Evolutionary conservation across 1,140 invertebrate species (phyloP).

Genomic region (Drusus annulatus): DNA sequence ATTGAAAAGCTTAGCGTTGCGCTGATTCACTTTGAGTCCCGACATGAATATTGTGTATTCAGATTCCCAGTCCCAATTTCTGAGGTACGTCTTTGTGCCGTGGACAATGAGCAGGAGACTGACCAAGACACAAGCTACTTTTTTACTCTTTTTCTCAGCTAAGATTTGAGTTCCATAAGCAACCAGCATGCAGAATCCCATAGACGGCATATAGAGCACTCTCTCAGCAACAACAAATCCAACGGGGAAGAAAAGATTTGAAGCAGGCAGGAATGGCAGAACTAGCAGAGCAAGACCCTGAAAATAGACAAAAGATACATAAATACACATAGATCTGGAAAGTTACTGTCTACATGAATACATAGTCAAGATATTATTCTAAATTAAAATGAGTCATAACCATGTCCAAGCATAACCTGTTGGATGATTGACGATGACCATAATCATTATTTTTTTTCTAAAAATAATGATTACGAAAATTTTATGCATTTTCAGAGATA

Average conservation of each 20-base stretch:
- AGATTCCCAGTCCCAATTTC: constrained; percentile 93
- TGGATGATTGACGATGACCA: too few relatives aligned
- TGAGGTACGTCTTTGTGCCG: constrained; percentile 84
- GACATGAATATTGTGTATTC: constrained; percentile 96
- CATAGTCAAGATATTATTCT: too few relatives aligned
- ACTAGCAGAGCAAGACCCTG: constrained; percentile 89
- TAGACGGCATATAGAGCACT: constrained; percentile 96
- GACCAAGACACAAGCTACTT: constrained; percentile 75
- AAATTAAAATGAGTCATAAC: too few relatives aligned
- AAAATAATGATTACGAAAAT: too few relatives aligned
- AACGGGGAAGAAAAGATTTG: constrained; percentile 97
- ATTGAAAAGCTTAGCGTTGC: constrained; percentile 97
- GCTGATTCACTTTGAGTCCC: constrained; percentile 90
- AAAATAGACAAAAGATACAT: constrained; percentile 72
- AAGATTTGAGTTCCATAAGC: constrained; percentile 82
- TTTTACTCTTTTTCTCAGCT: constrained; percentile 72
- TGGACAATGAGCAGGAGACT: constrained; percentile 81
- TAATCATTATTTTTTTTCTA: too few relatives aligned
- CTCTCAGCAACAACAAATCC: constrained; percentile 98
- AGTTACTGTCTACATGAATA: too few relatives aligned
- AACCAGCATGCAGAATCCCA: constrained; percentile 96
- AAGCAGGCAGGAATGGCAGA: constrained; percentile 95
- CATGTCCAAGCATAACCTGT: too few relatives aligned
- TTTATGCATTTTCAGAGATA: too few relatives aligned
- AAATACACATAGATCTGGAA: background rate